phyloP scores from a whole-genome alignment of 2,113 vertebrate genomes.

The Chunga burmeisteri region DNA sequence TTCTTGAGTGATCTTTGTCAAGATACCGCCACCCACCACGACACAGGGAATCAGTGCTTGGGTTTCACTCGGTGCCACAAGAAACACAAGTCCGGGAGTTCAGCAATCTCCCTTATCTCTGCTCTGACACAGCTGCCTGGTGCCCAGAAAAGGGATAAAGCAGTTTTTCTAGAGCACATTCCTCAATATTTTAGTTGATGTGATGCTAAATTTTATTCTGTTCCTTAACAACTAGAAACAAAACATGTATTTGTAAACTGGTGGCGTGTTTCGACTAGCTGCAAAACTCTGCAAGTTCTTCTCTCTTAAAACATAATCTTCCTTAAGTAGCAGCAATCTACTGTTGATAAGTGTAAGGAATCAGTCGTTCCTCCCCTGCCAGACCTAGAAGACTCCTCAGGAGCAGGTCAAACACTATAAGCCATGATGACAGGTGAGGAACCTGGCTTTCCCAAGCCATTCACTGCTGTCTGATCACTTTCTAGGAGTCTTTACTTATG shows the following conservation, averaged over 20 bases:
- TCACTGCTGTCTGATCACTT: not conserved
- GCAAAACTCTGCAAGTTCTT: not conserved
- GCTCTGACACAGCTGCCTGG: not conserved
- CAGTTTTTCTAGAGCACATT: not conserved
- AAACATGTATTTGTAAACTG: not conserved
- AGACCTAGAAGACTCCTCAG: not conserved
- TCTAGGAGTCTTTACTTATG: not conserved
- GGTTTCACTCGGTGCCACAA: not conserved
- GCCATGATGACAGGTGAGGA: not conserved
- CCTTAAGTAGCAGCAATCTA: not conserved
- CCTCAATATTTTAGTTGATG: not conserved
- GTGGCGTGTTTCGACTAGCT: not conserved
- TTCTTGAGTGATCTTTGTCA: not conserved
- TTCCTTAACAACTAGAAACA: not conserved
- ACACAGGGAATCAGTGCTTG: not conserved
- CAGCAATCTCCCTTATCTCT: not conserved
- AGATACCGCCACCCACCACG: not conserved
- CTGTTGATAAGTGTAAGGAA: not conserved
- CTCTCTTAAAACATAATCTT: not conserved
- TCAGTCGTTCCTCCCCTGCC: fast-evolving
- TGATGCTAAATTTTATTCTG: not conserved
- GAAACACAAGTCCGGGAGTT: not conserved
- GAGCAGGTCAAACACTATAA: not conserved
- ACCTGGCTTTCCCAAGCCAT: not conserved
- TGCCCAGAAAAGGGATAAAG: not conserved